These are phyloP conservation scores for Monarcha castaneiventris DNA, from an alignment of 2,113 vertebrate genomes.

Conservation along the genomic window DNA sequence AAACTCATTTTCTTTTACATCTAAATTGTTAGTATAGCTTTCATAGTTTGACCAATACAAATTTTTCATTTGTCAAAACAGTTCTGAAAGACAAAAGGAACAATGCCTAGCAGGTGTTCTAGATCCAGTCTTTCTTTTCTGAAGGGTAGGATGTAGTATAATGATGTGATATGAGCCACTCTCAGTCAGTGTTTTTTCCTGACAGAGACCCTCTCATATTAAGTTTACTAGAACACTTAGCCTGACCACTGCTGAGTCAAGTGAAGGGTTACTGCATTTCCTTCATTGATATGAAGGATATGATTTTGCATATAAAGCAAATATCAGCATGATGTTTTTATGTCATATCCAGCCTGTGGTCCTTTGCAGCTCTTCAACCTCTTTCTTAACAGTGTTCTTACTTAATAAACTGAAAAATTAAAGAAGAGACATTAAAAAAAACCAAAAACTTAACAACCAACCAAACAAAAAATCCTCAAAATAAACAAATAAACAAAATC, in stretches of 20 bases:
- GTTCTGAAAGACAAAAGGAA: neutral
- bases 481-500: too few relatives aligned
- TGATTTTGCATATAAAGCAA: neutral
- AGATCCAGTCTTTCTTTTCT: neutral
- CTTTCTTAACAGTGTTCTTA: neutral
- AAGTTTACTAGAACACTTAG: neutral
- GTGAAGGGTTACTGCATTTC: neutral
- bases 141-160: neutral
- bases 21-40: neutral
- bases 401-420: neutral
- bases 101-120: neutral
- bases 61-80: neutral
- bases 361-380: neutral
- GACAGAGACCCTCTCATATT: neutral
- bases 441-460: neutral
- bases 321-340: neutral
- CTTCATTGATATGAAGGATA: neutral
- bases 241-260: neutral
- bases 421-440: neutral
- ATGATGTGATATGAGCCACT: neutral
- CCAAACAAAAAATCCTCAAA: neutral
- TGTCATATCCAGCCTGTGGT: neutral
- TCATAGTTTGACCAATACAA: neutral
- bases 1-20: neutral
- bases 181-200: neutral